phyloP scores from a whole-genome alignment of 2,113 vertebrate species.

The Rissa tridactyla region DNA sequence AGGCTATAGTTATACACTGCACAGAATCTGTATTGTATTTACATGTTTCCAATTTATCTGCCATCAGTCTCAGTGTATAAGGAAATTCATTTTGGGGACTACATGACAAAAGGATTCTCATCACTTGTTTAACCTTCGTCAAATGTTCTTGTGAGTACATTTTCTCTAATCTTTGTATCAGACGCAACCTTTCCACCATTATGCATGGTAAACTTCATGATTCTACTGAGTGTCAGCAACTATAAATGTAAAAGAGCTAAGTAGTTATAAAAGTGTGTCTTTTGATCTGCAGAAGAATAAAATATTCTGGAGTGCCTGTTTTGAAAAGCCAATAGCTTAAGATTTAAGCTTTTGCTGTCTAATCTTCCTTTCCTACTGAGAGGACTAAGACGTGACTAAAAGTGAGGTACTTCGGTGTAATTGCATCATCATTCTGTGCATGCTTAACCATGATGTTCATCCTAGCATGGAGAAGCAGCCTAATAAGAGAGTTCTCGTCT shows the following conservation, averaged over 20 bases:
- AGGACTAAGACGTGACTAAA: background rate
- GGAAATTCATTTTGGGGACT: background rate
- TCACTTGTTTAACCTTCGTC: background rate
- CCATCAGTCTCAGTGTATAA: background rate
- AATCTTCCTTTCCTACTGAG: background rate
- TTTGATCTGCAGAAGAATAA: conserved; percentile 4
- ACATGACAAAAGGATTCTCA: background rate
- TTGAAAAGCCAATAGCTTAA: background rate
- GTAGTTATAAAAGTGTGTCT: background rate
- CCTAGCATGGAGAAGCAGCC: background rate
- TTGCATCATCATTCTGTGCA: background rate
- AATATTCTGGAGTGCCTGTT: background rate
- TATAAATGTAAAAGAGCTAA: background rate
- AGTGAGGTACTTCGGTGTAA: background rate
- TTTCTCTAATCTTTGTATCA: background rate
- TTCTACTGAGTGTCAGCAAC: background rate
- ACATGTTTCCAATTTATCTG: background rate
- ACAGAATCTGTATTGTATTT: background rate
- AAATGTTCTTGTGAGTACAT: background rate
- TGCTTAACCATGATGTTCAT: background rate
- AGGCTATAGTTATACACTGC: background rate
- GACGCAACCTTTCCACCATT: background rate
- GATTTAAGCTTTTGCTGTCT: background rate
- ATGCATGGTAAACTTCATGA: background rate
- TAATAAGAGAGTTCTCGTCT: conserved; percentile 23